Evolutionary conservation across 1,140 invertebrate genomes (phyloP), one percentile per base, ranked within the genome.

Genomic region (Tetragonula clypearis): DNA sequence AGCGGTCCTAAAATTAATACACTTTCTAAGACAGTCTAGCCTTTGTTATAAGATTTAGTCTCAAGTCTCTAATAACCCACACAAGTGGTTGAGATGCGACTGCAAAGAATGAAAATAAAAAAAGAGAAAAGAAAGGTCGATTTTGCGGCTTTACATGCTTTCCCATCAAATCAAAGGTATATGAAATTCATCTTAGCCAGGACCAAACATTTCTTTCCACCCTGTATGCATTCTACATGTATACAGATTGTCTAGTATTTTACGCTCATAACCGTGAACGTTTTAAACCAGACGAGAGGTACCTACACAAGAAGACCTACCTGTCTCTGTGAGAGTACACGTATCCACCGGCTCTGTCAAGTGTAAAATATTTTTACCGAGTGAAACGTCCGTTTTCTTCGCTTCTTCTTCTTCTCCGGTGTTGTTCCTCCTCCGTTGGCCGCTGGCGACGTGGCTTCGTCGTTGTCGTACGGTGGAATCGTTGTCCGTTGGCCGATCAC

Each of bases 341-440:
- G 60, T 58, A 75, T 78, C 73, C 69, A 41, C 68, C 53, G 62
- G 26, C 80, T 49, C 41, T 76, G 82, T 88, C 85, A 79, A 79
- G 56, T 66, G 77, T 86, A 49, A 89, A 90, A 82, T 84, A 90
- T 91, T 91, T 90, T 89, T 87, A 85, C 81, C 58, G 23, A 21
- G 21, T 21, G 73, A 56, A 75, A 56, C 73, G 49, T 75, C 53
- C n/a, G 72, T 62, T 60, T 58, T 30, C 21, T 60, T 35, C 23
- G 15, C 19, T 23, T 56, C 15, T 56, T 74, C n/a, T 56, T 72
- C 41, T n/a, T 72, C 69, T n/a, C 41, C 23, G 60, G 23, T 19
- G 53, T 23, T 11, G 8, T 30, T 74, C 19, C n/a, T 55, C 53
- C 0, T 4, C 26, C 15, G 26, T 23, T 15, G 23, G 17, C 49